These are phyloP conservation scores for Uromys caudimaculatus DNA, from an alignment of 2,797 vertebrate genomes.

Conservation along the genomic window DNA sequence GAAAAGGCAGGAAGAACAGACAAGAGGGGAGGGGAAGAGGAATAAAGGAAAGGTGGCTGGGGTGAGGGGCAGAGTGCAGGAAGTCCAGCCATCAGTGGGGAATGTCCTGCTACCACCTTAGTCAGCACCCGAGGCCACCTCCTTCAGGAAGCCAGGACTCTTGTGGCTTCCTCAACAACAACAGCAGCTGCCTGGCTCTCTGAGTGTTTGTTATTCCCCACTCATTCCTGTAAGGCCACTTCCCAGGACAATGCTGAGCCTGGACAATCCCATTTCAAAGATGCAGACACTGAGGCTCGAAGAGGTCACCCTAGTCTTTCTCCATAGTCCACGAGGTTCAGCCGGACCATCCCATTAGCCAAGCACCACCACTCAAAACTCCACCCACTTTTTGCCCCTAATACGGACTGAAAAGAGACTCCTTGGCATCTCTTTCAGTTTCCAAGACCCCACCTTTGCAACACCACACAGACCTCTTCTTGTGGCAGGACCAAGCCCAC, in stretches of 20 bases:
- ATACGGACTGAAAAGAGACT: neutral
- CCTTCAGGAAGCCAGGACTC: slow-evolving; percentile 51
- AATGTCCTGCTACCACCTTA: neutral
- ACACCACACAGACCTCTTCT: neutral
- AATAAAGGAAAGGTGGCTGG: neutral
- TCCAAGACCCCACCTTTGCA: neutral
- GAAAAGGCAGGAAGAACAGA: neutral
- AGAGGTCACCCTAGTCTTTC: neutral
- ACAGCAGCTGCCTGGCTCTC: neutral
- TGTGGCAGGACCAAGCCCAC: neutral
- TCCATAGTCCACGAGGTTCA: neutral
- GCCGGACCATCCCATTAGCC: neutral
- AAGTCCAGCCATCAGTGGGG: neutral
- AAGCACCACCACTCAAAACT: neutral
- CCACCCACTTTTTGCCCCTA: neutral
- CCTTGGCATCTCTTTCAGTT: neutral
- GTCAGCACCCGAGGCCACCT: neutral
- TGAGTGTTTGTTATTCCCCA: neutral
- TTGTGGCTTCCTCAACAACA: slow-evolving; percentile 54
- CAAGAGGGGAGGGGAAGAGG: neutral
- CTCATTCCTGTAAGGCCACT: neutral
- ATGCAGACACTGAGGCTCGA: neutral
- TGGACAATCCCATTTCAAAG: slow-evolving; percentile 56
- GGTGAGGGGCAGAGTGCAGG: neutral
- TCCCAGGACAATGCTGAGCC: neutral